Conservation (phyloP, 2,888 invertebrate genomes). For the Hypselothyrea guttata region DNA sequence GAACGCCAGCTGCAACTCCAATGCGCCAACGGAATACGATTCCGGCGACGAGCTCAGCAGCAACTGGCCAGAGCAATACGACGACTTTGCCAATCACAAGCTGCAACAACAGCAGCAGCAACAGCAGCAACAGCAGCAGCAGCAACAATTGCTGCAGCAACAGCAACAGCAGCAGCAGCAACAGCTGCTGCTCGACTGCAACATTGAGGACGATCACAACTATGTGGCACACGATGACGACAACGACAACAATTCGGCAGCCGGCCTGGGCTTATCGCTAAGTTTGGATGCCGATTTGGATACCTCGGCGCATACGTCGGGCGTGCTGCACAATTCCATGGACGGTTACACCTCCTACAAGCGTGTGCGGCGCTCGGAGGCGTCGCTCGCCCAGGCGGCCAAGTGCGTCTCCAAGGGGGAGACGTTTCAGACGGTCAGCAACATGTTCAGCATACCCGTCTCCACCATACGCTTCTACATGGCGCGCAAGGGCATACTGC, state of each 20-base stretch:
- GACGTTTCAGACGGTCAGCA: conserved; percentile 93
- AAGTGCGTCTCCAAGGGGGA: conserved; percentile 93
- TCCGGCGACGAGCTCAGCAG: conserved; percentile 78
- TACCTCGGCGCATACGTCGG: conserved; percentile 48
- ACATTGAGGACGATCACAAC: conserved; percentile 78
- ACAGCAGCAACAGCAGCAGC: conserved; percentile 30
- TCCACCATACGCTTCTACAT: conserved; percentile 94
- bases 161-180: conserved; percentile 36
- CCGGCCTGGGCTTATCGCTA: conserved; percentile 31
- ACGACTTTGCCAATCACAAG: conserved; percentile 55
- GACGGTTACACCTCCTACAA: conserved; percentile 76
- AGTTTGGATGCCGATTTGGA: conserved; percentile 74
- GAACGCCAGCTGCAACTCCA: conserved; percentile 57
- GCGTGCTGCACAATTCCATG: conserved; percentile 57
- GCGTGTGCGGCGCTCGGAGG: conserved; percentile 89
- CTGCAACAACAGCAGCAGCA: conserved; percentile 31
- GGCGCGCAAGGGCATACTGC: conserved; percentile 92
- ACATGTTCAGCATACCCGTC: conserved; percentile 93
- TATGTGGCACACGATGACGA: conserved; percentile 80
- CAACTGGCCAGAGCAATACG: conserved; percentile 76
- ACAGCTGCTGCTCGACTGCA: conserved; percentile 59
- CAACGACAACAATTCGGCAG: conserved; percentile 68
- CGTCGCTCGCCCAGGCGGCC: conserved; percentile 90
- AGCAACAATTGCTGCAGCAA: conserved; percentile 24
- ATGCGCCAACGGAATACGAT: conserved; percentile 70